Base-by-base conservation (phyloP, 2,888 invertebrate genomes). In the Mamestra brassicae region DNA sequence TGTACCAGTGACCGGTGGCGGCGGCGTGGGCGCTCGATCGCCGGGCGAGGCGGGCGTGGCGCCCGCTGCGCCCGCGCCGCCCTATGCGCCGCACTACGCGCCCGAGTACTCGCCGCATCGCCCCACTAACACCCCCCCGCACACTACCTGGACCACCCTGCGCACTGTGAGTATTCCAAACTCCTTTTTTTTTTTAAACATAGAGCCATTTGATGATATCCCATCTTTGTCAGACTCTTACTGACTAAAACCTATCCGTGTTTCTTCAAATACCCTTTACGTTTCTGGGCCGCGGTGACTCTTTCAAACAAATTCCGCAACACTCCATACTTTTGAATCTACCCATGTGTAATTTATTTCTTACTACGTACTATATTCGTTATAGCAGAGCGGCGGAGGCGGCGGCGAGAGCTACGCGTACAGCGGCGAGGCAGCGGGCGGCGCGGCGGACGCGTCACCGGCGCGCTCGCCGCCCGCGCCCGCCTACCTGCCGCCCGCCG, bases 391-490 rank as follows among this genome's bases (percentile, higher is more conserved):
- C 80, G 87, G 91, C 77, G 93, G 92, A 76, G 83, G 90, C 86
- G 78, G 88, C 81, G 88, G 90, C 71, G 95, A 97, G 97, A 91
- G 92, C 87, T 90, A 93, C 88, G 92, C 93, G 88, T 94, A 93
- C 88, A 92, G 91, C 87, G 93, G 91, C 78, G 89, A 92, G 89
- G 84, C 88, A 60, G 89, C 85, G 94, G 97, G 97, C 87, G 84
- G 88, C 87, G 80, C 89, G 98, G 88, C 97, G 97, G 97, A 84
- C 69, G 87, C 87, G 84, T 92, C 92, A 72, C 81, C 85, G 17
- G 97, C 98, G 74, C 97, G 98, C 90, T 98, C 98, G 36, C 98
- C 98, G 89, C 98, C 98, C 71, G 95, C 95, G 86, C 94, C 95
- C 82, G 91, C 94, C 84, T 95, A 95, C 89, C 92, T 94, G 87